Conservation (phyloP, 2,797 vertebrate genomes). For the Pipistrellus kuhlii region DNA sequence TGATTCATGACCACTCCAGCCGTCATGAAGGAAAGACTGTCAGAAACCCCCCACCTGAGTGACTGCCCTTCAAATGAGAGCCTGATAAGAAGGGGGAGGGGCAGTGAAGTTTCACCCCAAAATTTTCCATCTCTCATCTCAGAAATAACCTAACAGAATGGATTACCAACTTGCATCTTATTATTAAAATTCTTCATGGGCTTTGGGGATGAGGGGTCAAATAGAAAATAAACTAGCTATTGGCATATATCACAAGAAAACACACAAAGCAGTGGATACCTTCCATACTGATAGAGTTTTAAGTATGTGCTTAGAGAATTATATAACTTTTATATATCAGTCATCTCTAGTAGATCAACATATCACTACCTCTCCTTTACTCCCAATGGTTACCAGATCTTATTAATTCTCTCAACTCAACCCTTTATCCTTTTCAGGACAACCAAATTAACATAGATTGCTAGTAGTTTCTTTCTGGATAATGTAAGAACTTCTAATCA, state of each 20-base stretch:
- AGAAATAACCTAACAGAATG: slow-evolving; percentile 23
- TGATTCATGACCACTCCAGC: neutral
- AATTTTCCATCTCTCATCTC: neutral
- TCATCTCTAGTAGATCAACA: neutral
- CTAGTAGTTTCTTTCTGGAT: neutral
- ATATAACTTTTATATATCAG: neutral
- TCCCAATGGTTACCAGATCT: neutral
- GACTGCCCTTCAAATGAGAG: neutral
- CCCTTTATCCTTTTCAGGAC: neutral
- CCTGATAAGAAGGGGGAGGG: neutral
- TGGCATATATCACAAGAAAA: neutral
- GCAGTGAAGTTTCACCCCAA: neutral
- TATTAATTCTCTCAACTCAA: slow-evolving; percentile 11
- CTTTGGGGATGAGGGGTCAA: neutral
- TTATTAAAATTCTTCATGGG: neutral
- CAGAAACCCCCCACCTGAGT: neutral
- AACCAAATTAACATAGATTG: neutral
- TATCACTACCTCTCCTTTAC: neutral
- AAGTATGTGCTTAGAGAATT: neutral
- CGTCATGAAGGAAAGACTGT: neutral
- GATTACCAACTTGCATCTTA: neutral
- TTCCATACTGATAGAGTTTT: neutral
- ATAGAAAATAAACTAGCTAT: neutral
- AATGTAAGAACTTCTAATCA: neutral
- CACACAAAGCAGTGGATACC: neutral